Base-by-base conservation (phyloP, 2,113 vertebrate genomes). In the Panurus biarmicus region DNA sequence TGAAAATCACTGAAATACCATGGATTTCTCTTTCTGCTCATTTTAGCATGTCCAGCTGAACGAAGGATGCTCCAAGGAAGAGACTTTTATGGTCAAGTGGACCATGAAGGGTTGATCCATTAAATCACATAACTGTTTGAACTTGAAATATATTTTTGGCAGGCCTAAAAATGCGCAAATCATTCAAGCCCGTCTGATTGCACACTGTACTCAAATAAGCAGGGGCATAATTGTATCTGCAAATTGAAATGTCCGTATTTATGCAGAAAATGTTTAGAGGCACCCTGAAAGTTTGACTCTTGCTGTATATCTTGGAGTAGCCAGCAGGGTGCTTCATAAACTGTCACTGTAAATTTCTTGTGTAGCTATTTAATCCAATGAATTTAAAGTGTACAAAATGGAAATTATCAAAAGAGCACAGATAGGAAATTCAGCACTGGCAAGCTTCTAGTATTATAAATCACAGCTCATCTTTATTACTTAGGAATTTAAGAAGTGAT, bases 261-360 rank as follows among this genome's bases (percentile, higher is more conserved):
- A 90, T 94, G 87, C 47, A 73, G 47, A 72, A 92, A 36, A 85
- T 56, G 7, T 87, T 83, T 71, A 85, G 85, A 91, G 44, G 85
- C 80, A 85, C 60, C 87, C 91, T 71, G 54, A 40, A 94, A 91
- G 50, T 96, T 93, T 94, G 81, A 92, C 89, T 90, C 88, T 90
- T 91, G 64, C 47, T 95, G 91, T 96, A 95, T 96, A 94, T 96
- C 89, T 94, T 96, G 93, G 91, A 95, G 94, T 89, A 93, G 85
- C 89, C 75, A 90, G 51, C 64, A 77, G 94, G 90, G 87, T 95
- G 75, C 75, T 91, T 95, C 71, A 26, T 88, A 80, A 94, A 40
- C 40, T 57, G 24, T 88, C 93, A 95, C 72, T 95, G 94, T 96
- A 95, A 91, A 83, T 87, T n/a, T 91, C 56, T 76, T 67, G n/a